Evolutionary conservation across 2,888 invertebrate genomes (phyloP).

Genomic region (Dolomedes plantarius): DNA sequence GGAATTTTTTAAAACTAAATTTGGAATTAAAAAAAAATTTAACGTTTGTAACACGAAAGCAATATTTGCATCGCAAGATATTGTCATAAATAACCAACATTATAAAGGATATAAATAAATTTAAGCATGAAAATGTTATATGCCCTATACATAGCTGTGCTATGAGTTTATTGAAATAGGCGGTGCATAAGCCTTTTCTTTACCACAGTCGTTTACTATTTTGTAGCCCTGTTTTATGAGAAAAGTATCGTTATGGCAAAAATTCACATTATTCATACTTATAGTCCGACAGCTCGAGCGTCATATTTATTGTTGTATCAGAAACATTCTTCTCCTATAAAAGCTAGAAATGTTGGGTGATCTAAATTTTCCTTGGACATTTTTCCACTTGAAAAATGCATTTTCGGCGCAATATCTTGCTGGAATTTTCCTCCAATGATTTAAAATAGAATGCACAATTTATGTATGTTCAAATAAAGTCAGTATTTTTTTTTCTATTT

Average conservation of each 20-base stretch:
- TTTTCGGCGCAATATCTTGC: not conserved
- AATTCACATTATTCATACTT: constrained; percentile 14
- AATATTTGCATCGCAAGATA: too few species aligned
- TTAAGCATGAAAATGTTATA: too few species aligned
- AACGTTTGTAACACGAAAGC: too few species aligned
- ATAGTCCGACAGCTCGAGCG: not conserved
- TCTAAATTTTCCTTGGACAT: not conserved
- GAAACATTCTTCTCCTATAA: not conserved
- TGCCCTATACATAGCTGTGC: too few species aligned
- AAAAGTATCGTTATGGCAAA: not conserved
- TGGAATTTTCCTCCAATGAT: not conserved
- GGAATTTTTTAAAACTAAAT: too few species aligned
- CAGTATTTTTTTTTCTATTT: not conserved
- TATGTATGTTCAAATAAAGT: not conserved
- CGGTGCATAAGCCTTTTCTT: too few species aligned
- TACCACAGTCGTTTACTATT: too few species aligned
- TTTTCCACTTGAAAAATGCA: not conserved
- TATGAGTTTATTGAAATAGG: too few species aligned
- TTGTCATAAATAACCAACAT: too few species aligned
- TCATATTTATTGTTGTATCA: not conserved
- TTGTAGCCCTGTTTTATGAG: not conserved
- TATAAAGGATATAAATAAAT: too few species aligned
- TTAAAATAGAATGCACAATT: not conserved
- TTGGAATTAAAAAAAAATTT: too few species aligned
- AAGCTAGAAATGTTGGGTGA: not conserved